Percentiles rank a stretch among this genome's conserved stretches.
phyloP scores from a whole-genome alignment of 2,888 invertebrate species.

The Phania funesta region DNA sequence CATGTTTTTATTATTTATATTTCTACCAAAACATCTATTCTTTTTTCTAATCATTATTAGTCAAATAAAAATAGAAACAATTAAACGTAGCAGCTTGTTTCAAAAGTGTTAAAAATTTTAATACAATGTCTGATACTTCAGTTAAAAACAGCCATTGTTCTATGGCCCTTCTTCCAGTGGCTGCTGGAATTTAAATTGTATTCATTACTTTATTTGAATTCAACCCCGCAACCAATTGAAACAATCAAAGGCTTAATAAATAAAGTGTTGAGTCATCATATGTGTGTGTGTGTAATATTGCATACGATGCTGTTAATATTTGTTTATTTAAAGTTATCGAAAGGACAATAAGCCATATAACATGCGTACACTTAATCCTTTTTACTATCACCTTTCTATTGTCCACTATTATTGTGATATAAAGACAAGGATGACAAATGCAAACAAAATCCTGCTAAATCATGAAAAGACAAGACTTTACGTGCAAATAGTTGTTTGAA shows the following conservation, averaged over 20 bases:
- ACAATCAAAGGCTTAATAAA: constrained; percentile 41
- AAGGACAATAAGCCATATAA: constrained; percentile 14
- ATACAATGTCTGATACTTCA: constrained; percentile 46
- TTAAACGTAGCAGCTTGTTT: neutral
- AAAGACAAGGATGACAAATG: neutral
- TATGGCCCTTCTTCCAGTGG: constrained; percentile 21
- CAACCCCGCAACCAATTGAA: constrained; percentile 47
- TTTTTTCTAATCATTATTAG: constrained; percentile 50
- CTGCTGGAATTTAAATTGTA: constrained; percentile 37
- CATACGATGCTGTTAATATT: neutral
- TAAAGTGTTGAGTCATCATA: constrained; percentile 54
- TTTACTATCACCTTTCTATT: neutral
- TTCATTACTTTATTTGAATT: neutral
- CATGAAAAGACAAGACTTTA: neutral
- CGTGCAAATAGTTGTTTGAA: neutral
- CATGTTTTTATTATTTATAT: neutral
- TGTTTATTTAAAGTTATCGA: constrained; percentile 1
- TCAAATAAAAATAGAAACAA: constrained; percentile 51
- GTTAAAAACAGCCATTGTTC: neutral
- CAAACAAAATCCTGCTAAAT: constrained; percentile 47
- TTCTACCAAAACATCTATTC: neutral
- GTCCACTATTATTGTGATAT: neutral
- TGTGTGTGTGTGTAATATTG: constrained; percentile 21
- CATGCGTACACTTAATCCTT: constrained; percentile 30
- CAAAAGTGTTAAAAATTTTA: constrained; percentile 53